Conservation (phyloP, 2,888 invertebrate genomes). For the Coremacera marginata region DNA sequence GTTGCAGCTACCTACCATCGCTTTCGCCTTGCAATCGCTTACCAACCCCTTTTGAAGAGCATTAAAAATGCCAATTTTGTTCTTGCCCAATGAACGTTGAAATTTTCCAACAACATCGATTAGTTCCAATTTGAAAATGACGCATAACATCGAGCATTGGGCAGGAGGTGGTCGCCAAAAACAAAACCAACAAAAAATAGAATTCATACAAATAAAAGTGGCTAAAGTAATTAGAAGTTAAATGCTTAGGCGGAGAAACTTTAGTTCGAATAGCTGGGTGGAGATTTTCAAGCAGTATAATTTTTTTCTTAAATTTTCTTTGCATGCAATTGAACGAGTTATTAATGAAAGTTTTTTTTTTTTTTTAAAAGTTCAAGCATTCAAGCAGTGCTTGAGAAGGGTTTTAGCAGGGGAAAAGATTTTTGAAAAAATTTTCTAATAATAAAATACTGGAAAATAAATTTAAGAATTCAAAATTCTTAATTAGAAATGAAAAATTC, state of each 20-base stretch:
- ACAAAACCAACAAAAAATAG: background rate
- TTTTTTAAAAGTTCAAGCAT: too few relatives aligned
- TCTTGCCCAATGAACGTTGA: conserved; percentile 14
- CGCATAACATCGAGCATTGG: background rate
- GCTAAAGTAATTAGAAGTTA: too few relatives aligned
- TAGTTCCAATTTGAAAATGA: conserved; percentile 10
- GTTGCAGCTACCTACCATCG: background rate
- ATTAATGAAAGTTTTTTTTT: too few relatives aligned
- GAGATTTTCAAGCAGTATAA: background rate
- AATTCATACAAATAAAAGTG: too few relatives aligned
- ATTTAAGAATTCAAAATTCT: background rate
- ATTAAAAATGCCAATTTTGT: background rate
- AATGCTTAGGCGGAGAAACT: too few relatives aligned
- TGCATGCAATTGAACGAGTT: too few relatives aligned
- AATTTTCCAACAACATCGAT: conserved; percentile 9
- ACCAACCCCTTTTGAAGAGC: background rate
- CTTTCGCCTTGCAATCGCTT: background rate
- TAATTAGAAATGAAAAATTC: background rate
- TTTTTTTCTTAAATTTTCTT: too few relatives aligned
- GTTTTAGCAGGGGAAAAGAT: too few relatives aligned
- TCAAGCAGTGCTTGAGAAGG: too few relatives aligned
- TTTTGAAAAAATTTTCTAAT: background rate
- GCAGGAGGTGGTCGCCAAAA: background rate
- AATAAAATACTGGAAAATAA: background rate
- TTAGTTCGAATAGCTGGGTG: too few relatives aligned